phyloP scores from a whole-genome alignment of 2,113 vertebrate genomes.

The Dascyllus trimaculatus region DNA sequence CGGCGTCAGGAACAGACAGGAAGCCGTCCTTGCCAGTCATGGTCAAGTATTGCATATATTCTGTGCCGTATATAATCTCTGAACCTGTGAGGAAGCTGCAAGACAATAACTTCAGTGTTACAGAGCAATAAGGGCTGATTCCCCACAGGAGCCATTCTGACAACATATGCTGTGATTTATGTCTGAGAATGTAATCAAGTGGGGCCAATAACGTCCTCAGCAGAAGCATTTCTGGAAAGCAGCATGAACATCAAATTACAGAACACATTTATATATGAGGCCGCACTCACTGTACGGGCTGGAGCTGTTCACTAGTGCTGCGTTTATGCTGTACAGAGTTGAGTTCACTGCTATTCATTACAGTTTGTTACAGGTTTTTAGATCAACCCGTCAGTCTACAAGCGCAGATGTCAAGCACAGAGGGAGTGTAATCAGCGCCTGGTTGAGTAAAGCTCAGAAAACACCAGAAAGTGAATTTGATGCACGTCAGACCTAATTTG shows the following conservation, averaged over 20 bases:
- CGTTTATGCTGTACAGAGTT: not conserved
- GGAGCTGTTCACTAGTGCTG: not conserved
- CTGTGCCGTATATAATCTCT: not conserved
- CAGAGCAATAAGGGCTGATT: conserved; percentile 63
- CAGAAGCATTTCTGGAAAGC: conserved; percentile 43
- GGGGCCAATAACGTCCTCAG: conserved; percentile 45
- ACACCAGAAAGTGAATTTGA: not conserved
- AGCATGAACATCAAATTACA: conserved; percentile 27
- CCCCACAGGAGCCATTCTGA: conserved; percentile 61
- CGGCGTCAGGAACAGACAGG: not conserved
- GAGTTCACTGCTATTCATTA: not conserved
- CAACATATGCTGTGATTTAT: conserved; percentile 57
- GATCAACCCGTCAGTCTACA: conserved; percentile 3
- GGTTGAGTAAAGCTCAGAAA: conserved; percentile 9
- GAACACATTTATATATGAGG: conserved; percentile 24
- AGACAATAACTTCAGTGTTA: conserved; percentile 56
- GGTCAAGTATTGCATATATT: not conserved
- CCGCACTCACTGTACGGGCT: not conserved
- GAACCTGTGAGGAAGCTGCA: conserved; percentile 21
- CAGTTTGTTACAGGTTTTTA: not conserved
- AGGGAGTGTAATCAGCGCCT: not conserved
- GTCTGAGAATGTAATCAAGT: conserved; percentile 53
- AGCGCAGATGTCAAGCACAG: not conserved
- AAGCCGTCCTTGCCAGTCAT: not conserved
- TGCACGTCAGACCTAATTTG: conserved; percentile 9